Conservation (phyloP, 2,797 vertebrate genomes). For the Pangasius macronema region DNA sequence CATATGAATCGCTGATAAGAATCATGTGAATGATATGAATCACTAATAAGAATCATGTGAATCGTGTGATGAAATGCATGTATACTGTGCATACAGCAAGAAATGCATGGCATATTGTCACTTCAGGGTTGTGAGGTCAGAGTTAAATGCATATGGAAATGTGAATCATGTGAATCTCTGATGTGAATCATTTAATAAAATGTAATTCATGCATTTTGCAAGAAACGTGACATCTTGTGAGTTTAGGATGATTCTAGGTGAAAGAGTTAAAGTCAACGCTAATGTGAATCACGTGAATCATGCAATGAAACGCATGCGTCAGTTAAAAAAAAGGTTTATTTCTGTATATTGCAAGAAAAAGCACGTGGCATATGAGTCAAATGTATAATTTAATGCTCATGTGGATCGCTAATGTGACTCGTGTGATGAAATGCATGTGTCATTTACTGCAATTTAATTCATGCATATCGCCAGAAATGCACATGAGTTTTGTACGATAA, state of each 20-base stretch:
- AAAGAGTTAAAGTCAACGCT: neutral
- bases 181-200: neutral
- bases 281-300: neutral
- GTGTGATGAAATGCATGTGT: neutral
- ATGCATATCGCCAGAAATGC: no score
- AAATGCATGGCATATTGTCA: neutral
- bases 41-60: neutral
- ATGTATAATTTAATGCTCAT: neutral
- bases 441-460: neutral
- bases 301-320: no score
- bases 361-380: neutral
- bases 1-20: no score
- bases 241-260: neutral
- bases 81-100: neutral
- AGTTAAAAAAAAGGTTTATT: neutral
- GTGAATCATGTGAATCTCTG: neutral
- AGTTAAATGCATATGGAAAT: neutral
- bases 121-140: neutral
- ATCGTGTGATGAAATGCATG: neutral
- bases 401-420: neutral
- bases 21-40: neutral
- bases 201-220: no score
- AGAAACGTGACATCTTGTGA: no score
- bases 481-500: neutral
- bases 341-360: neutral